Base-by-base conservation (phyloP, 1,140 invertebrate genomes). In the Pseudomyrmex gracilis region DNA sequence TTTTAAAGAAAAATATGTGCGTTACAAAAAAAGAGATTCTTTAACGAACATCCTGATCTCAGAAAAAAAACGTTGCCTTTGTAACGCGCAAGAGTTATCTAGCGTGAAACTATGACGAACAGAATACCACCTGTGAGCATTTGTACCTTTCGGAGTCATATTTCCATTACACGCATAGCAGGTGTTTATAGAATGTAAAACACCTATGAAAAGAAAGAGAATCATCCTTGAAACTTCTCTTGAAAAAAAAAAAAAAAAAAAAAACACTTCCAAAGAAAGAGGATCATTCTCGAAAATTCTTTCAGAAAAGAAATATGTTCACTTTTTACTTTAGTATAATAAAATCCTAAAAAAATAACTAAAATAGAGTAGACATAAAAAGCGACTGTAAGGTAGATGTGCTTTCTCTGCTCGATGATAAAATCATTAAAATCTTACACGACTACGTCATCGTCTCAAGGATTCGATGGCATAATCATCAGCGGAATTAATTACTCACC, bases 11-110 rank as follows among this genome's bases (percentile, higher is more conserved):
- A 34, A 34, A 34, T 34, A 5, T 5, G 34, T 34, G 34, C 34
- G 34, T 34, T 34, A 34, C 34, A 5, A 34, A 34, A 34, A 34
- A 34, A 34, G 5, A 34, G 7, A 34, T 43, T n/a, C 5, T 4
- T 17, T 55, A 80, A 80, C 58, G 20, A 45, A 47, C 58, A 60
- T 71, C 24, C 45, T 12, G 34, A 47, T 34, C 34, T 0, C 15
- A 0, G 13, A 22, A 49, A 13, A 55, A 71, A 66, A 80, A 0
- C 7, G 7, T 5, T 49, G 20, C 57, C 12, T 51, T 63, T 63
- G 57, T 82, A 0, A 0, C 47, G n/a, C 2, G 24, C 2, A 22
- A 47, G 70, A 47, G 7, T 58, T 8, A 9, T 51, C 1, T n/a
- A 13, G 9, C 24, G 12, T 77, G 45, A 12, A 67, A 8, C 17